Evolutionary conservation across 2,797 vertebrate genomes (phyloP).

Genomic region (Phrynocephalus vlangalii): DNA sequence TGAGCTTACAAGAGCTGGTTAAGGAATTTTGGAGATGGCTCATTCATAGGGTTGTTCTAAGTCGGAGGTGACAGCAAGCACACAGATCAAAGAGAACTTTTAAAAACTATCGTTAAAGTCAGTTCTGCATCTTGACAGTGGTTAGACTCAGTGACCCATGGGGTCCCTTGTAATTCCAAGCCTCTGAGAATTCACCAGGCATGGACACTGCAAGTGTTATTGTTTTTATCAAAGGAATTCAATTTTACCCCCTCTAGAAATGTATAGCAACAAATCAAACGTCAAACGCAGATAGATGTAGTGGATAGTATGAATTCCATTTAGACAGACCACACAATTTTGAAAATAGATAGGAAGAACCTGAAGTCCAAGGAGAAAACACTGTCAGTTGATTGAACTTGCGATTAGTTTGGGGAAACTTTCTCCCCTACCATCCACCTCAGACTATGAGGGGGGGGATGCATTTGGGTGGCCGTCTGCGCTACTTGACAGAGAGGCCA

Average conservation of each 20-base stretch:
- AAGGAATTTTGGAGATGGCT: no score
- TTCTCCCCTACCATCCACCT: conserved; percentile 20
- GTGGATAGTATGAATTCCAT: conserved; percentile 64
- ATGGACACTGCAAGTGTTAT: conserved; percentile 33
- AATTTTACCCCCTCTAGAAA: conserved; percentile 53
- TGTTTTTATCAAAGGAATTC: conserved; percentile 60
- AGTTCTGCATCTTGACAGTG: no score
- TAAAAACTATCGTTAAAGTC: no score
- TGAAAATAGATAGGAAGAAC: conserved; percentile 62
- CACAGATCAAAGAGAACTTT: no score
- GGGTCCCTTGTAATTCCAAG: no score
- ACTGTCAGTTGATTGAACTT: conserved; percentile 59
- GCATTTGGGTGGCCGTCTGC: neutral
- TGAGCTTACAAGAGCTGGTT: no score
- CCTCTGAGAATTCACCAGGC: neutral
- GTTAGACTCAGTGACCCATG: no score
- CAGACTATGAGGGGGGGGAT: neutral
- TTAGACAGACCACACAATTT: conserved; percentile 54
- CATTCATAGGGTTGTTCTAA: no score
- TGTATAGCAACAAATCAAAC: conserved; percentile 52
- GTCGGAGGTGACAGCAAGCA: no score
- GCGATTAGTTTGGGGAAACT: conserved; percentile 59
- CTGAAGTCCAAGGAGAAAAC: conserved; percentile 67
- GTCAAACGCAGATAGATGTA: conserved; percentile 58
- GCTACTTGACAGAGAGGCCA: neutral